These are phyloP conservation scores for Sphenodon punctatus DNA, from an alignment of 2,797 vertebrate genomes.

Conservation along the genomic window DNA sequence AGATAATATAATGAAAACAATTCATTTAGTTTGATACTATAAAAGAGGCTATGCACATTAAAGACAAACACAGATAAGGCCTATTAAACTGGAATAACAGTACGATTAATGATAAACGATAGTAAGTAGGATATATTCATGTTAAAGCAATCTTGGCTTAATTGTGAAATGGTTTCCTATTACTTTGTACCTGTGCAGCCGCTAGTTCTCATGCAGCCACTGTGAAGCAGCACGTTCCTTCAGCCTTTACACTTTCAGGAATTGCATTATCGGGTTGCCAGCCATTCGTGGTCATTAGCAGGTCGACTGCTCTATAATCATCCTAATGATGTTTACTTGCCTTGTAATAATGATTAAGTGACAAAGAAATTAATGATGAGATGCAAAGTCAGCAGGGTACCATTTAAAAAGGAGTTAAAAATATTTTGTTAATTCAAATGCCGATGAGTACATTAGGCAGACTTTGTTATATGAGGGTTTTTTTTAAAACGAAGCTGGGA, in stretches of 20 bases:
- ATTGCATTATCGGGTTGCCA: neutral
- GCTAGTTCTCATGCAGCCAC: neutral
- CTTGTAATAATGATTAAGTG: neutral
- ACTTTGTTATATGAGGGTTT: neutral
- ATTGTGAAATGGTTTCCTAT: neutral
- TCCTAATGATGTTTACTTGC: neutral
- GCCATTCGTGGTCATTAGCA: neutral
- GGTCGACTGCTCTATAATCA: neutral
- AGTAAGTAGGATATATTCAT: neutral
- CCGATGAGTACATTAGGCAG: neutral
- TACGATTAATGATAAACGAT: neutral
- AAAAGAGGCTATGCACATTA: neutral
- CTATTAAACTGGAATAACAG: neutral
- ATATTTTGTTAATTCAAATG: constrained; percentile 15
- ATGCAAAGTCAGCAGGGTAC: neutral
- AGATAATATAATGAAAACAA: neutral
- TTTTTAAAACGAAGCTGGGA: neutral
- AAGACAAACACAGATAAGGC: neutral
- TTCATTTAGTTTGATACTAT: neutral
- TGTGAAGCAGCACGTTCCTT: neutral
- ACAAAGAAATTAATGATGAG: neutral
- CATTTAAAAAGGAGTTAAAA: neutral
- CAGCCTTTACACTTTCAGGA: neutral
- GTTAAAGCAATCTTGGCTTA: neutral
- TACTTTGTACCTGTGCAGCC: neutral